Conservation (phyloP, 2,113 vertebrate species). For the Hepsetus odoe region DNA sequence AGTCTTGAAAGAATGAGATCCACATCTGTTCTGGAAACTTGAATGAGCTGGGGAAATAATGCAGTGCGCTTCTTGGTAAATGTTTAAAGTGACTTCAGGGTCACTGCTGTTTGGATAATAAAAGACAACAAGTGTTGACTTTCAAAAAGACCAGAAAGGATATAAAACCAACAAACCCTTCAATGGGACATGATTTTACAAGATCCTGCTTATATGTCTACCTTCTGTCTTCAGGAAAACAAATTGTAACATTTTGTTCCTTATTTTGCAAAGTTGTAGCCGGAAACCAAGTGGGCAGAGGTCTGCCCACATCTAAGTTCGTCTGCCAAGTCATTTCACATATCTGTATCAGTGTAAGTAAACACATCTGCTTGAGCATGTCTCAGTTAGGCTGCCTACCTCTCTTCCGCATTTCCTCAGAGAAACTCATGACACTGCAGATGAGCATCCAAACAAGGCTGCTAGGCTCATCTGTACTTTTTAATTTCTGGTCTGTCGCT, state of each 20-base stretch:
- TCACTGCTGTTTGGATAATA: not conserved
- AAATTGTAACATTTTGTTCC: not conserved
- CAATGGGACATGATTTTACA: not conserved
- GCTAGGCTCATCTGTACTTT: constrained; percentile 70
- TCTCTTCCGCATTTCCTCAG: constrained; percentile 41
- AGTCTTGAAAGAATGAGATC: not conserved
- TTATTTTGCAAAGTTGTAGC: not conserved
- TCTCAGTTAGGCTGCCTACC: constrained; percentile 20
- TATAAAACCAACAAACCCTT: no score
- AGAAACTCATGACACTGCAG: constrained; percentile 55
- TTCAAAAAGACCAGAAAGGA: not conserved
- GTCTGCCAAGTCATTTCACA: not conserved
- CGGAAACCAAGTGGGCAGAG: not conserved
- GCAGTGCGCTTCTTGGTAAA: not conserved
- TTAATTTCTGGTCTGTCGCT: constrained; percentile 42
- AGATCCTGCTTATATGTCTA: not conserved
- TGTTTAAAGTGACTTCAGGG: not conserved
- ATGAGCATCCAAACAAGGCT: constrained; percentile 65
- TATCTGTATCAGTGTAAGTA: constrained; percentile 8
- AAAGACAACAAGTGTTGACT: not conserved
- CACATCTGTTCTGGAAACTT: not conserved
- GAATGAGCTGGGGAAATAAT: not conserved
- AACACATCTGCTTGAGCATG: constrained; percentile 28
- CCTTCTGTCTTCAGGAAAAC: not conserved
- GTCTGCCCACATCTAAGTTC: constrained; percentile 4